Conservation (phyloP, 2,113 vertebrate species). For the Vulpes ferrilata region DNA sequence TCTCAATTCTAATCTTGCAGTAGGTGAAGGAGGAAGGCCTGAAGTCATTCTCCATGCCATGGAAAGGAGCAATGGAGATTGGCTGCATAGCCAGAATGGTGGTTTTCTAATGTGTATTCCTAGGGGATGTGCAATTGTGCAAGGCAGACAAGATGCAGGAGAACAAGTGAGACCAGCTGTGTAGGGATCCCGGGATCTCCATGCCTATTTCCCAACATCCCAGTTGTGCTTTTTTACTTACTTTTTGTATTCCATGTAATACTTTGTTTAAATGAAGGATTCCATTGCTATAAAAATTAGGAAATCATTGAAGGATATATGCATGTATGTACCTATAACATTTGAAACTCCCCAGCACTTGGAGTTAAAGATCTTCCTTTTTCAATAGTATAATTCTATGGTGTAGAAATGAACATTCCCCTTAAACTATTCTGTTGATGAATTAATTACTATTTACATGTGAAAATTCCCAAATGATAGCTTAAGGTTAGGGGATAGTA, state of each 20-base stretch:
- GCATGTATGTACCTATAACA: conserved; percentile 21
- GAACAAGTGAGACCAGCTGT: neutral
- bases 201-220: neutral
- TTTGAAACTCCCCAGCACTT: conserved; percentile 22
- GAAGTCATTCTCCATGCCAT: neutral
- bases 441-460: conserved; percentile 53
- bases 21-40: neutral
- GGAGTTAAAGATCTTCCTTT: neutral
- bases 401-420: neutral
- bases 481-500: neutral
- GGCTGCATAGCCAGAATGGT: neutral
- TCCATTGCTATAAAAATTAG: conserved; percentile 15
- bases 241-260: neutral
- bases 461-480: neutral
- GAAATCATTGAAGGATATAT: conserved; percentile 55
- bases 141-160: neutral
- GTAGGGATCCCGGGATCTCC: neutral
- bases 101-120: neutral
- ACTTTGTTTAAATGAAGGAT: neutral
- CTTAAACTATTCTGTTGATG: conserved; percentile 21
- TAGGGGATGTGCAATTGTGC: neutral
- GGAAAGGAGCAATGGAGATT: neutral
- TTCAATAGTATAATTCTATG: neutral
- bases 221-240: neutral
- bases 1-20: neutral